Conservation (phyloP, 2,797 vertebrate genomes). For the Bradypodion ventrale region DNA sequence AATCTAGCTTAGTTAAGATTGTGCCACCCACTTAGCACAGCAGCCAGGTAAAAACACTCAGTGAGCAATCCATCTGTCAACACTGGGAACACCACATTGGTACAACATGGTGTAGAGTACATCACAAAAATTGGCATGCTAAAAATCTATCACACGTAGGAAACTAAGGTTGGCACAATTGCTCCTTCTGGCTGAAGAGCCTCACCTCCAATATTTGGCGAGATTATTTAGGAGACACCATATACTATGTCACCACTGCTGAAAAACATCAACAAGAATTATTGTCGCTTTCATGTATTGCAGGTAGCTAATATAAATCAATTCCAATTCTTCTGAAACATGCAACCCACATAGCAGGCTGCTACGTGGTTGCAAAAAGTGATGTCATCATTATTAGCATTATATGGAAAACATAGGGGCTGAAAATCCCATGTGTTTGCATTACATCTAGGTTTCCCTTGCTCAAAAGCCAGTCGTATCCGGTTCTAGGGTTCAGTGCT, state of each 20-base stretch:
- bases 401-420: neutral
- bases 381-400: neutral
- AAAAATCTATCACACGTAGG: neutral
- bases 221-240: neutral
- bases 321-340: neutral
- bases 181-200: neutral
- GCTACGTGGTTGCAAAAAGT: neutral
- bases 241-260: neutral
- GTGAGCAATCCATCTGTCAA: neutral
- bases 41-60: constrained; percentile 62
- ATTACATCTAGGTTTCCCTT: neutral
- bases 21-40: constrained; percentile 59
- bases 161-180: neutral
- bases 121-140: neutral
- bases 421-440: neutral
- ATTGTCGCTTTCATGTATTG: neutral
- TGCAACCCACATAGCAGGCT: neutral
- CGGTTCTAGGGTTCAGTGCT: no score
- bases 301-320: neutral
- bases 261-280: neutral
- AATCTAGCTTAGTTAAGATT: constrained; percentile 75
- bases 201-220: neutral
- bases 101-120: neutral
- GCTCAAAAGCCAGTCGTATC: no score
- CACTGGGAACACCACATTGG: neutral